Evolutionary conservation across 92 coral and sea anemone species (phyloP).

Genomic region (Plumapathes pennacea): DNA sequence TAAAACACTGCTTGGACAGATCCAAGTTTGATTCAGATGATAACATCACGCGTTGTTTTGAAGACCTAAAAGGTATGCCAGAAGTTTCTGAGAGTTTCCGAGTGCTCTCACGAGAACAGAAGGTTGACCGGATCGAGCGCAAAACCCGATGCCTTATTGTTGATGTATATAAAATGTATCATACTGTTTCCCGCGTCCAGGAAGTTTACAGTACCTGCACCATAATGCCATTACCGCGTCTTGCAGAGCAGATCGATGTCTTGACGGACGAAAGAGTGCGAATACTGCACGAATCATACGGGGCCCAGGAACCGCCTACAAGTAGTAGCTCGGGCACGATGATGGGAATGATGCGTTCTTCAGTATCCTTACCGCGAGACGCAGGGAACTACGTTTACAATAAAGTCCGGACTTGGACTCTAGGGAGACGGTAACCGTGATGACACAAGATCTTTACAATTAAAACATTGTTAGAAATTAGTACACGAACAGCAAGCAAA

Average conservation of each 20-base stretch:
- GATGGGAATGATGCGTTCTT: too few species aligned
- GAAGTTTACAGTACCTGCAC: not conserved
- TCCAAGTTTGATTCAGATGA: not conserved
- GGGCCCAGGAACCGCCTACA: too few species aligned
- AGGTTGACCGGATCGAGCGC: not conserved
- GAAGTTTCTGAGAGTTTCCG: conserved; percentile 4
- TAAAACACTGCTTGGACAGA: conserved; percentile 7
- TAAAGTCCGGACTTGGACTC: too few species aligned
- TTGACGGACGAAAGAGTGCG: conserved; percentile 1
- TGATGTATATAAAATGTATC: conserved; percentile 13
- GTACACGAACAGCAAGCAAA: too few species aligned
- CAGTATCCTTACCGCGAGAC: too few species aligned
- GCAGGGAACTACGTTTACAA: too few species aligned
- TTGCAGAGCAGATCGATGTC: not conserved
- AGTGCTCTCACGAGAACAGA: not conserved
- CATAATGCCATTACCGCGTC: not conserved
- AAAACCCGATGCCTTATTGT: conserved; percentile 6
- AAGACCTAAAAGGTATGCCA: conserved; percentile 17
- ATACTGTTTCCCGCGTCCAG: conserved; percentile 13
- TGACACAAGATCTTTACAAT: too few species aligned
- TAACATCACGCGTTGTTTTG: conserved; percentile 2
- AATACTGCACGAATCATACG: too few species aligned
- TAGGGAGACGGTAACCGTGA: too few species aligned
- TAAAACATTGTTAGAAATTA: too few species aligned
- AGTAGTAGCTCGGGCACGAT: too few species aligned